phyloP scores from a whole-genome alignment of 2,113 vertebrate species.

The Phalacrocorax pelagicus region DNA sequence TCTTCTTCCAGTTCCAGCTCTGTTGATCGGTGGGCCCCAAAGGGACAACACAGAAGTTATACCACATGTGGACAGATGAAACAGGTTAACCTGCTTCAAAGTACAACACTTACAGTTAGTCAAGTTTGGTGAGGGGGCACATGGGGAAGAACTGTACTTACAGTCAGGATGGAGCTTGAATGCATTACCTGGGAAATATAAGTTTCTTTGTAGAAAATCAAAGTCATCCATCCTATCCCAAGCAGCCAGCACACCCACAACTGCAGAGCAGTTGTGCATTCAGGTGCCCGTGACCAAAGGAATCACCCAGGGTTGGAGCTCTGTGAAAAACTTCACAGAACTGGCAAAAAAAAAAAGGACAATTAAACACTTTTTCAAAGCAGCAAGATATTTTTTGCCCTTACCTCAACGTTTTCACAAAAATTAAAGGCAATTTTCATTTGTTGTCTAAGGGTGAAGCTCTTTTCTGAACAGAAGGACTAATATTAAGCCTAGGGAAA shows the following conservation, averaged over 20 bases:
- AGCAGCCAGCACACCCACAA: background rate
- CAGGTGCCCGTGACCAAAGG: background rate
- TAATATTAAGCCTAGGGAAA: background rate
- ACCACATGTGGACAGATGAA: slow-evolving; percentile 12
- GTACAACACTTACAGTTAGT: background rate
- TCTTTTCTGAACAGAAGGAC: background rate
- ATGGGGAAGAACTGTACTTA: background rate
- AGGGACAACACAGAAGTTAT: background rate
- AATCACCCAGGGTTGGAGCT: background rate
- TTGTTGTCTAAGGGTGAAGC: background rate
- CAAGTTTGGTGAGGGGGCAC: background rate
- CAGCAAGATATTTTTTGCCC: slow-evolving; percentile 14
- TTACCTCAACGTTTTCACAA: background rate
- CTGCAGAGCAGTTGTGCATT: background rate
- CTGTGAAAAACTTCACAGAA: background rate
- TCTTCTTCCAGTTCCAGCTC: background rate
- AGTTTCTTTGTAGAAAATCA: background rate
- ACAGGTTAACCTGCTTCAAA: slow-evolving; percentile 4
- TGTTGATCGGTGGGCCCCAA: background rate
- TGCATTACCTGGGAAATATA: background rate
- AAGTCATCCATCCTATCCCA: background rate
- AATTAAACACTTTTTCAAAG: slow-evolving; percentile 30
- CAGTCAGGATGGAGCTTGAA: background rate
- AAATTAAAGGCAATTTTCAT: background rate
- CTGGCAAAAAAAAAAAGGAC: background rate